Evolutionary conservation across 2,113 vertebrate genomes (phyloP).

Genomic region (Saccopteryx leptura): DNA sequence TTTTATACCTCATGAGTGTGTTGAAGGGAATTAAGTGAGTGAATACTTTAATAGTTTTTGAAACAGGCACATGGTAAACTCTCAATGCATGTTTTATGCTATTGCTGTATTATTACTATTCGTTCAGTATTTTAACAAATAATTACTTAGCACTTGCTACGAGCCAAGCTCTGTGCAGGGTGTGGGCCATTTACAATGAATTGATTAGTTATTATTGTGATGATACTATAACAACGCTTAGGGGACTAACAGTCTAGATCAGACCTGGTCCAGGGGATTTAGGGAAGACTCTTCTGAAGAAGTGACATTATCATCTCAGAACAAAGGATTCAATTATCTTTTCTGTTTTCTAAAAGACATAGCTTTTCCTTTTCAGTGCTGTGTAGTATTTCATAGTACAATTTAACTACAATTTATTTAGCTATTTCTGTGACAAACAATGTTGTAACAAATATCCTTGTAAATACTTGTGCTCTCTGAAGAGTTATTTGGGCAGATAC

Average conservation of each 20-base stretch:
- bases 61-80: background rate
- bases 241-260: background rate
- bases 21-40: slow-evolving; percentile 28
- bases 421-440: background rate
- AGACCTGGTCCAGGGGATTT: background rate
- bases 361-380: background rate
- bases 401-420: background rate
- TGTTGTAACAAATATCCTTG: background rate
- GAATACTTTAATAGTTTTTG: slow-evolving; percentile 28
- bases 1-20: background rate
- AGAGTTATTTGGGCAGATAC: background rate
- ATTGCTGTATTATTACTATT: background rate
- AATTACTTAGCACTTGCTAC: background rate
- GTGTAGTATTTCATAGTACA: background rate
- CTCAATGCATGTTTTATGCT: background rate
- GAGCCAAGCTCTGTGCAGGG: background rate
- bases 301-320: background rate
- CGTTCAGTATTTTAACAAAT: background rate
- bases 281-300: background rate
- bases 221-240: background rate
- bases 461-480: background rate
- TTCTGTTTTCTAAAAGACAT: background rate
- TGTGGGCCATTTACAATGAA: background rate
- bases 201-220: background rate
- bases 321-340: background rate